Base-by-base conservation (phyloP, 2,888 invertebrate genomes). In the Mythimna albipuncta region DNA sequence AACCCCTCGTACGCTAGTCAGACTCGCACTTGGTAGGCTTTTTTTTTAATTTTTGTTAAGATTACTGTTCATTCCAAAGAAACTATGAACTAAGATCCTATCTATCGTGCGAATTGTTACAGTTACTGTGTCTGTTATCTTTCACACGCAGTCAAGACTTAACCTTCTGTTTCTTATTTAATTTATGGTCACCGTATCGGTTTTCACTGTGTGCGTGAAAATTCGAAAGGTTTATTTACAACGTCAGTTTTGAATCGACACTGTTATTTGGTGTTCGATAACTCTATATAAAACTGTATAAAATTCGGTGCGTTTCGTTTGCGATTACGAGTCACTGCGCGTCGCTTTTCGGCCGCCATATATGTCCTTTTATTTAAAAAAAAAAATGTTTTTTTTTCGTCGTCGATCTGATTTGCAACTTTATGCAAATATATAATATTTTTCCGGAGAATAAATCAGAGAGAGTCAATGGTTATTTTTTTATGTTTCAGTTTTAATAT, bases 161-260 rank as follows among this genome's bases (percentile, higher is more conserved):
- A 50, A 38, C 57, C 81, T 81, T 73, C 73, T 77, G 77, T 41
- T 3, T 62, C 35, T 72, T 35, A 19, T n/a, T 41, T 57, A 62
- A 64, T 69, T 38, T 63, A 54, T 57, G 67, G 65, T 64, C 74
- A 72, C 63, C 67, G 75, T 77, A 78, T 66, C 57, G 52, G 58
- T 78, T 79, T 58, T 62, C 65, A 57, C 35, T 79, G 72, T 82
- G 66, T 84, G 73, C 67, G 79, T 77, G 69, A 59, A 85, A 78
- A 79, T 75, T 81, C 72, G 77, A 77, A 80, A 74, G 77, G 66
- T 85, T 77, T 80, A 81, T 86, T 80, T 78, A 83, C 75, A 75
- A 79, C 35, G 65, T 75, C 82, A 79, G 72, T 85, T 84, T 85
- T 78, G 79, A 83, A 83, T 84, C 72, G 73, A 76, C 75, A 76